A percentile compares a stretch with the other conserved stretches of the same genome.
Conservation (phyloP, 1,140 invertebrate species). For the Neodiprion virginianus region DNA sequence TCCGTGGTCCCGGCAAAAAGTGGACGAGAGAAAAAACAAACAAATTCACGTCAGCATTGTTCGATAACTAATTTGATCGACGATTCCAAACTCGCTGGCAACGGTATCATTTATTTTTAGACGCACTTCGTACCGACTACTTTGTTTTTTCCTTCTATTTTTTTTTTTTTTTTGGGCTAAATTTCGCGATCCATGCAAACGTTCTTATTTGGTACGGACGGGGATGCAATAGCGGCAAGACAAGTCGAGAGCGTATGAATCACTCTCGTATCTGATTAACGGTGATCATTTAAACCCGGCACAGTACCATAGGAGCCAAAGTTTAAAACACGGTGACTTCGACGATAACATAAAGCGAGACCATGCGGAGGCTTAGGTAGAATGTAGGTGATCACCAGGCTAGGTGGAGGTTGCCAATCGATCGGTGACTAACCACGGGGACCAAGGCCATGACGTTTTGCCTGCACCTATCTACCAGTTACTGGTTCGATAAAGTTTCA, state of each 20-base stretch:
- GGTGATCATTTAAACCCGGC: not conserved
- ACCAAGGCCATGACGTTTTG: conserved; percentile 47
- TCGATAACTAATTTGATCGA: not conserved
- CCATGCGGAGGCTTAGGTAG: not conserved
- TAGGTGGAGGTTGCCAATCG: conserved; percentile 36
- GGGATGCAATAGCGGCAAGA: too few relatives aligned
- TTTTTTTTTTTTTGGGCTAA: too few relatives aligned
- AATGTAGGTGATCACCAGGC: conserved; percentile 1
- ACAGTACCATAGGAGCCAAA: too few relatives aligned
- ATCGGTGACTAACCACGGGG: conserved; percentile 57
- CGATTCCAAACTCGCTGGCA: too few relatives aligned
- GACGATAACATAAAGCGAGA: not conserved
- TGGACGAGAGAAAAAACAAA: not conserved
- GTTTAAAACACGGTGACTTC: not conserved
- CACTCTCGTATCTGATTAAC: not conserved
- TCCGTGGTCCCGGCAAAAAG: not conserved
- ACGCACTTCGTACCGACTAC: too few relatives aligned
- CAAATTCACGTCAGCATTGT: not conserved
- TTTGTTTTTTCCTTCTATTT: too few relatives aligned
- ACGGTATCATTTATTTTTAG: too few relatives aligned
- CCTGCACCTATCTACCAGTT: not conserved
- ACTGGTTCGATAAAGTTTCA: conserved; percentile 44
- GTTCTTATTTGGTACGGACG: too few relatives aligned
- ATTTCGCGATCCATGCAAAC: too few relatives aligned
- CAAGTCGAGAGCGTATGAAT: not conserved